Conservation (phyloP, 2,797 vertebrate species). For the Arrhamphus sclerolepis region DNA sequence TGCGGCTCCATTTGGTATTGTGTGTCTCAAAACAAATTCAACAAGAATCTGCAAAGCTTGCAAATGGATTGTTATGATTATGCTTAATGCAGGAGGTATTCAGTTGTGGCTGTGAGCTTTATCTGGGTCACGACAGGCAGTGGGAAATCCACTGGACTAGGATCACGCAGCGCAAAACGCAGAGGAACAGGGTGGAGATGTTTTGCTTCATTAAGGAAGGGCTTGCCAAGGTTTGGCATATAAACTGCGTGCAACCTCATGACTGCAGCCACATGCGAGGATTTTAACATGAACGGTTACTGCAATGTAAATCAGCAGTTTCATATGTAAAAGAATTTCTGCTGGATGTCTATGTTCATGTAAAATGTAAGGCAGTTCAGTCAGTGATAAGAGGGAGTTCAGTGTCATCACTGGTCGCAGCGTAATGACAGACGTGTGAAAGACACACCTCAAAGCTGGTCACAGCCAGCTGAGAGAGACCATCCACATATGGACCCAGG, state of each 20-base stretch:
- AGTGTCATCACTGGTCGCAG: neutral
- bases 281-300: conserved; percentile 28
- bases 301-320: conserved; percentile 27
- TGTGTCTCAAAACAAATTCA: neutral
- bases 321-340: conserved; percentile 9
- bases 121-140: conserved; percentile 37
- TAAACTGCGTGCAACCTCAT: conserved; percentile 40
- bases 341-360: neutral
- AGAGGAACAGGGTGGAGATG: conserved; percentile 71
- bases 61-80: conserved; percentile 25
- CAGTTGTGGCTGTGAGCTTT: conserved; percentile 19
- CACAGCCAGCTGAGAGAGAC: conserved; percentile 96
- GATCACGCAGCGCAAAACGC: conserved; percentile 44
- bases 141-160: conserved; percentile 49
- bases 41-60: neutral
- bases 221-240: conserved; percentile 63
- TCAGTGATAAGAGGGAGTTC: conserved; percentile 15
- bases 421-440: conserved; percentile 20
- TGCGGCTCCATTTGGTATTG: neutral
- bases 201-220: conserved; percentile 68
- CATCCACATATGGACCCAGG: conserved; percentile 96
- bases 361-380: conserved; percentile 20
- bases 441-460: conserved; percentile 92
- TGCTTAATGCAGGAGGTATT: conserved; percentile 27
- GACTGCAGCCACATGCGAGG: conserved; percentile 49